Conservation (phyloP, 2,888 invertebrate species). For the Drosophila subsilvestris region DNA sequence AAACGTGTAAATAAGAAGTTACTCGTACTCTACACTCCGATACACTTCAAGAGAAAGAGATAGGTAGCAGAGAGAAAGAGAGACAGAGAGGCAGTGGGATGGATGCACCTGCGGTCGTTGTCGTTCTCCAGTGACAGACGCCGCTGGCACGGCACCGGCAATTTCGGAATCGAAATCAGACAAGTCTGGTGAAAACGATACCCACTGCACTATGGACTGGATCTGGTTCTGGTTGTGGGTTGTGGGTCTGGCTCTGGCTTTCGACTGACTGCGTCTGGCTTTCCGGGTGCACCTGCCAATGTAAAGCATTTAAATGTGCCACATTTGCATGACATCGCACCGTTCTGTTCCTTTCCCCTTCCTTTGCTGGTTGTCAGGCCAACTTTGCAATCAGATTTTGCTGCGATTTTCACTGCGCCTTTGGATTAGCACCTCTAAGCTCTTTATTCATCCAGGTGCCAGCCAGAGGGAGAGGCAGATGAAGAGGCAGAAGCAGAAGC, state of each 20-base stretch:
- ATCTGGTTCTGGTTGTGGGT: not conserved
- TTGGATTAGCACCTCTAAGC: conserved; percentile 48
- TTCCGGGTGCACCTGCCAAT: conserved; percentile 38
- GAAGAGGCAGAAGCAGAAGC: not conserved
- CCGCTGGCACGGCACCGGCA: conserved; percentile 39
- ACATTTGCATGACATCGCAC: conserved; percentile 50
- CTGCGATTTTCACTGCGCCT: conserved; percentile 48
- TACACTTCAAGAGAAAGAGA: not conserved
- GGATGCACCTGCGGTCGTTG: conserved; percentile 47
- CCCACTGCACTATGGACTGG: not conserved
- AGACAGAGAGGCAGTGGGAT: not conserved
- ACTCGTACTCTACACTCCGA: conserved; percentile 32
- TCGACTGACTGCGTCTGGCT: conserved; percentile 1
- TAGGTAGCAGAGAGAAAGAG: not conserved
- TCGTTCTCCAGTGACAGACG: conserved; percentile 11
- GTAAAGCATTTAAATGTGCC: conserved; percentile 49
- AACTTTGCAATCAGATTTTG: conserved; percentile 50
- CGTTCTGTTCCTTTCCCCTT: not conserved
- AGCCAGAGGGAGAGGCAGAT: not conserved
- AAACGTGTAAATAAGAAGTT: conserved; percentile 22
- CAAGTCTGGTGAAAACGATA: conserved; percentile 49
- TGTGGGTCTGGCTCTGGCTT: not conserved
- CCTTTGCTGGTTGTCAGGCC: conserved; percentile 12
- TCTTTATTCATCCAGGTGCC: conserved; percentile 38
- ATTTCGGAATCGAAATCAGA: conserved; percentile 49